A percentile compares a stretch with the other conserved stretches of the same genome.
Evolutionary conservation across 2,888 invertebrate genomes (phyloP).

Genomic region (Allygus modestus): DNA sequence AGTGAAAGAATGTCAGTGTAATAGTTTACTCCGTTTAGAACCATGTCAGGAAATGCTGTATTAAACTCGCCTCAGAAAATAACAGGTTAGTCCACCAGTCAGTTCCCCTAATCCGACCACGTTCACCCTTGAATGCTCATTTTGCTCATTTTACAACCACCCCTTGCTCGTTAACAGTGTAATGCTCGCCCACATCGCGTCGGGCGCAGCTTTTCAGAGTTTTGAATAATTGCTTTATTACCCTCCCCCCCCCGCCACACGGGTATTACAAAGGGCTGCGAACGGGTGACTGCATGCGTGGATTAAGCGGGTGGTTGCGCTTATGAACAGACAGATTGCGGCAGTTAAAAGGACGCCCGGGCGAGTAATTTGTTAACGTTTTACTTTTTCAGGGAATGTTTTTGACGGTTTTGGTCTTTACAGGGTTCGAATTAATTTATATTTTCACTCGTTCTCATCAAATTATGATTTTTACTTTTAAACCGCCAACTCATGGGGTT

Average conservation of each 20-base stretch:
- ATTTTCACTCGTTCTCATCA: not conserved
- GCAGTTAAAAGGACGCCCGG: not conserved
- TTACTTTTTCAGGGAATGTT: constrained; percentile 7
- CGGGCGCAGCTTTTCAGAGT: constrained; percentile 23
- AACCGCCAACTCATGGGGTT: too few relatives aligned
- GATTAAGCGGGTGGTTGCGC: constrained; percentile 22
- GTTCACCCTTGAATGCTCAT: constrained; percentile 12
- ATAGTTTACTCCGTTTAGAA: not conserved
- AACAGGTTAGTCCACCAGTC: constrained; percentile 30
- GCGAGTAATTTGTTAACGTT: constrained; percentile 18
- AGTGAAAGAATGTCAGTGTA: not conserved
- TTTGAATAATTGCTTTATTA: constrained; percentile 50
- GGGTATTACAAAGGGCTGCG: constrained; percentile 27
- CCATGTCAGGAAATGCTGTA: not conserved
- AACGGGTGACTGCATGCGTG: constrained; percentile 35
- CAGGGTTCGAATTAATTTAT: constrained; percentile 1
- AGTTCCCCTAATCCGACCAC: not conserved
- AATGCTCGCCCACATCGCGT: not conserved
- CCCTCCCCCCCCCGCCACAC: not conserved
- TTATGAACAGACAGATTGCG: constrained; percentile 26
- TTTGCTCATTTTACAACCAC: not conserved
- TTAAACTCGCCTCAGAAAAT: not conserved
- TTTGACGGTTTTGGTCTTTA: not conserved
- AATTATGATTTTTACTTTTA: too few relatives aligned
- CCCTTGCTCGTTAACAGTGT: constrained; percentile 11